phyloP scores from a whole-genome alignment of 1,140 invertebrate genomes.

The Temnothorax nylanderi region DNA sequence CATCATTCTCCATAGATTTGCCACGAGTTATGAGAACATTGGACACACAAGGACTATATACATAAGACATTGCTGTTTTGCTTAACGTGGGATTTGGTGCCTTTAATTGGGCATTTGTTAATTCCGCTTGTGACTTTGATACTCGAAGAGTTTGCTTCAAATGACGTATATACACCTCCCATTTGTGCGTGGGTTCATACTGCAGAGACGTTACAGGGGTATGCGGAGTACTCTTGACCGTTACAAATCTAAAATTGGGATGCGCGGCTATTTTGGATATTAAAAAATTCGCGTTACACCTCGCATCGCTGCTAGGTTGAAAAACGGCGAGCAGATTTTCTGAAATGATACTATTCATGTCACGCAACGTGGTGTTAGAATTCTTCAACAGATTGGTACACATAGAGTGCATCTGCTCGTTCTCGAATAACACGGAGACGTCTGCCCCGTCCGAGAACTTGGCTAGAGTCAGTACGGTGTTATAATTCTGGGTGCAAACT shows the following conservation, averaged over 20 bases:
- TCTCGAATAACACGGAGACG: conserved; percentile 84
- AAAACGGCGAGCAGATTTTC: conserved; percentile 84
- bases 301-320: conserved; percentile 79
- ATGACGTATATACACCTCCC: conserved; percentile 78
- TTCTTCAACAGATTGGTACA: conserved; percentile 79
- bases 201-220: conserved; percentile 64
- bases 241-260: conserved; percentile 84
- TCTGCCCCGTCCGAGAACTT: conserved; percentile 83
- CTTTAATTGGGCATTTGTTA: conserved; percentile 74
- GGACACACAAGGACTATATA: conserved; percentile 78
- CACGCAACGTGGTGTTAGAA: conserved; percentile 77
- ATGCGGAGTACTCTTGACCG: conserved; percentile 83
- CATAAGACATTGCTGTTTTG: conserved; percentile 56
- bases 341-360: conserved; percentile 85
- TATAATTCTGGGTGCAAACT: conserved; percentile 86
- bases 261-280: conserved; percentile 82
- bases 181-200: conserved; percentile 80
- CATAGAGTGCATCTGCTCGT: conserved; percentile 83
- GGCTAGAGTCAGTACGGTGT: conserved; percentile 84
- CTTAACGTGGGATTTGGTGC: conserved; percentile 38
- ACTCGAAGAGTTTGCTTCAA: conserved; percentile 79
- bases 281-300: conserved; percentile 76
- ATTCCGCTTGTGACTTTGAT: conserved; percentile 55
- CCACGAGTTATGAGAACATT: conserved; percentile 84
- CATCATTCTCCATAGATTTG: conserved; percentile 64